These are phyloP conservation scores for Hemicentrotus pulcherrimus DNA, from an alignment of 35 echinoderm and acorn worm species.

Conservation along the genomic window DNA sequence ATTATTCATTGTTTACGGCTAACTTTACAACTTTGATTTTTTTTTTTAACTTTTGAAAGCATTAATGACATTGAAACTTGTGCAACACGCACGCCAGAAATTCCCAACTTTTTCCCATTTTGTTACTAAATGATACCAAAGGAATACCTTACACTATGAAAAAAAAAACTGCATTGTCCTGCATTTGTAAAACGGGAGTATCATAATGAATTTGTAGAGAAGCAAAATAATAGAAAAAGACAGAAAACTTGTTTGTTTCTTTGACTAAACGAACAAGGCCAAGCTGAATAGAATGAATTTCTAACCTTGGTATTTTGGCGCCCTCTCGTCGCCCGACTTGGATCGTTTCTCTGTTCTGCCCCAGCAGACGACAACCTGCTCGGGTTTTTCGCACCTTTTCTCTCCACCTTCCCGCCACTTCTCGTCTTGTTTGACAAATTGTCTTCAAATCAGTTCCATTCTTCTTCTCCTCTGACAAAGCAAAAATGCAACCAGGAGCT, in stretches of 20 bases:
- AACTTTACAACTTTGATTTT: too few relatives aligned
- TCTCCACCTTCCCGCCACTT: background rate
- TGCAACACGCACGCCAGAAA: background rate
- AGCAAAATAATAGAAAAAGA: background rate
- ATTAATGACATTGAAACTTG: background rate
- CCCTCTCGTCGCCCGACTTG: background rate
- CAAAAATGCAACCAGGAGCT: background rate
- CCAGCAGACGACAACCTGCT: background rate
- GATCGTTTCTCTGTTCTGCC: background rate
- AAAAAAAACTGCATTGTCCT: background rate
- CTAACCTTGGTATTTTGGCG: constrained; percentile 21
- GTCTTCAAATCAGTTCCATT: constrained; percentile 4
- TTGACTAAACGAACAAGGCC: constrained; percentile 29
- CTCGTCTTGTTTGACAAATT: background rate
- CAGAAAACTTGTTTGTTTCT: background rate
- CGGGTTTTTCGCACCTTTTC: constrained; percentile 35
- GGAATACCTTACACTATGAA: background rate
- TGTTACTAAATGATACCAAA: background rate
- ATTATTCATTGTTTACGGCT: too few relatives aligned
- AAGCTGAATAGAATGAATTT: background rate
- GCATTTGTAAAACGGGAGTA: background rate
- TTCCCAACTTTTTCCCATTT: background rate
- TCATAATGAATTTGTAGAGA: background rate
- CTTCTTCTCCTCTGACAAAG: background rate
- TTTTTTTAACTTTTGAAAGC: too few relatives aligned